Evolutionary conservation across 2,888 invertebrate genomes (phyloP), one percentile per base, ranked within the genome.

Genomic region (Microctonus hyperodae): DNA sequence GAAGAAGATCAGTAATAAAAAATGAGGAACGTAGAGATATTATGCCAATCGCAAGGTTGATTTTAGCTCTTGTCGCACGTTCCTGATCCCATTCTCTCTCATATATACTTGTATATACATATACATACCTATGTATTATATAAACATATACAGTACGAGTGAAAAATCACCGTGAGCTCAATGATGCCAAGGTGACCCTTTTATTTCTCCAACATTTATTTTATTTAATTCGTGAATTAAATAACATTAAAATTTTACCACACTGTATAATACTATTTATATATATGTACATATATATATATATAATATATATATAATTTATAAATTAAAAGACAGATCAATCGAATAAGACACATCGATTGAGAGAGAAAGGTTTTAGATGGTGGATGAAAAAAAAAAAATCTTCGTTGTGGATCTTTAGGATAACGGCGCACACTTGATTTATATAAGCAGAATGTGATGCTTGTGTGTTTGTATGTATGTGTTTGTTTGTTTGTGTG

Each of bases 121-220:
- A 13, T 55, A 28, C 31, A n/a, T 56, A 20, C 33, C 16, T n/a
- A n/a, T n/a, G n/a, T n/a, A n/a, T n/a, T n/a, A n/a, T n/a, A n/a
- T n/a, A n/a, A n/a, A n/a, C n/a, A n/a, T n/a, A n/a, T n/a, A 16
- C 9, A n/a, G n/a, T n/a, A 9, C 44, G 1, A 44, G 4, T n/a
- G 40, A 58, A 25, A 40, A 44, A 44, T 40, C 25, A 25, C 22
- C 16, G 23, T n/a, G n/a, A n/a, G n/a, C 3, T 13, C 25, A 40
- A 44, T 33, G 22, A 33, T 37, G n/a, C 28, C 58, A 58, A 58
- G 58, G 58, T 58, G 44, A 58, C 28, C 58, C 22, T 58, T 37
- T 28, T 28, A 13, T 11, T 40, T 40, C 7, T 5, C 2, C 40
- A 58, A n/a, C 6, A 44, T 58, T 44, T 44, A 44, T 20, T 44